A percentile compares a stretch with the other conserved stretches of the same genome.
Evolutionary conservation across 2,888 invertebrate species (phyloP).

Genomic region (Synanthedon andrenaeformis): DNA sequence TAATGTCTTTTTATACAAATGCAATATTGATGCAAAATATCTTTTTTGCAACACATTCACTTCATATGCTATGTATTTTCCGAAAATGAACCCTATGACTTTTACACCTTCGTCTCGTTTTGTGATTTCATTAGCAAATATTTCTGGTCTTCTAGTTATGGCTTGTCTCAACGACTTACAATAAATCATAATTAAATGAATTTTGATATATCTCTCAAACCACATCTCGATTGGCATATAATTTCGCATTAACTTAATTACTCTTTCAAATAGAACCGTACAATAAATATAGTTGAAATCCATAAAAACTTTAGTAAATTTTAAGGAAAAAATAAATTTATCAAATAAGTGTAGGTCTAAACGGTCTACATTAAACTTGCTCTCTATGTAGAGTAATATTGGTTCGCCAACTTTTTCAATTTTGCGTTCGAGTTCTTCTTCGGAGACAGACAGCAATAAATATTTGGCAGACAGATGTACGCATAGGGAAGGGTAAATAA

Average conservation of each 20-base stretch:
- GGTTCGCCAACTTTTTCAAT: conserved; percentile 19
- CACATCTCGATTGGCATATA: conserved; percentile 26
- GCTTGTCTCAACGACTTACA: conserved; percentile 29
- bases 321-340: conserved; percentile 19
- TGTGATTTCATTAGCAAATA: conserved; percentile 20
- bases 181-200: conserved; percentile 38
- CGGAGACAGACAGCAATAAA: conserved; percentile 23
- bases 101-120: conserved; percentile 19
- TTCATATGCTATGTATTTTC: conserved; percentile 28
- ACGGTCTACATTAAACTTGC: conserved; percentile 15
- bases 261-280: conserved; percentile 25
- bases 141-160: conserved; percentile 18
- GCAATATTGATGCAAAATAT: conserved; percentile 30
- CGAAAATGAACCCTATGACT: conserved; percentile 28
- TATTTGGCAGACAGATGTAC: conserved; percentile 29
- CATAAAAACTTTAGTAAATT: conserved; percentile 28
- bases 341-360: background rate
- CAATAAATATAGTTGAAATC: conserved; percentile 22
- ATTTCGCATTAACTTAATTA: conserved; percentile 21
- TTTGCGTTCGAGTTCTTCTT: conserved; percentile 17
- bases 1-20: conserved; percentile 21
- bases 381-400: too few relatives aligned
- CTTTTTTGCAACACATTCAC: conserved; percentile 17
- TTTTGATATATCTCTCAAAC: conserved; percentile 20
- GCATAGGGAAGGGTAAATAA: conserved; percentile 9